These are phyloP conservation scores for Crotophaga sulcirostris DNA, from an alignment of 2,113 vertebrate species.

Conservation along the genomic window DNA sequence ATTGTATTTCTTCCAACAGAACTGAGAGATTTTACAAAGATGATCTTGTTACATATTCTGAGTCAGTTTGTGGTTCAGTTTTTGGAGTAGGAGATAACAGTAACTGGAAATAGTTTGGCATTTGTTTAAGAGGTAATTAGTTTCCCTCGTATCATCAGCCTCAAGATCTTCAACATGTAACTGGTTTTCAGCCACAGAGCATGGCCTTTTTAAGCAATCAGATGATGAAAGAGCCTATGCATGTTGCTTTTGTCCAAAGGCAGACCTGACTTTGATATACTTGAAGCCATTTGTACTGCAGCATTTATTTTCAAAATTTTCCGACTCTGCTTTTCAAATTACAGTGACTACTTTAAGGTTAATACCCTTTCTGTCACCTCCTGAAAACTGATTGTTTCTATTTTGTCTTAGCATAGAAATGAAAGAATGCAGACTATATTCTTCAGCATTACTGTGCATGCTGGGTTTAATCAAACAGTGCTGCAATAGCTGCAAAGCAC, in stretches of 20 bases:
- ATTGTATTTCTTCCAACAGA: background rate
- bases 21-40: background rate
- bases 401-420: background rate
- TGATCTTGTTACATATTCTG: background rate
- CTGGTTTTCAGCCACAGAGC: background rate
- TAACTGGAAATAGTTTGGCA: background rate
- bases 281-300: background rate
- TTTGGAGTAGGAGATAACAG: background rate
- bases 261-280: background rate
- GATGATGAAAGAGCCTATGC: background rate
- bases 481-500: background rate
- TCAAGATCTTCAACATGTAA: background rate
- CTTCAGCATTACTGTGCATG: background rate
- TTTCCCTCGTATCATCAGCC: background rate
- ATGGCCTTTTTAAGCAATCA: background rate
- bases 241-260: background rate
- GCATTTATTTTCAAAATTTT: background rate
- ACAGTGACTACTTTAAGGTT: background rate
- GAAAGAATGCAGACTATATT: background rate
- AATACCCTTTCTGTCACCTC: background rate
- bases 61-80: background rate
- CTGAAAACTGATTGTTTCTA: background rate
- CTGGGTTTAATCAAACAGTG: background rate
- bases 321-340: background rate
- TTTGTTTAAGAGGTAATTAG: conserved; percentile 8